Conservation (phyloP, 2,113 vertebrate genomes). For the Xenopus laevis region DNA sequence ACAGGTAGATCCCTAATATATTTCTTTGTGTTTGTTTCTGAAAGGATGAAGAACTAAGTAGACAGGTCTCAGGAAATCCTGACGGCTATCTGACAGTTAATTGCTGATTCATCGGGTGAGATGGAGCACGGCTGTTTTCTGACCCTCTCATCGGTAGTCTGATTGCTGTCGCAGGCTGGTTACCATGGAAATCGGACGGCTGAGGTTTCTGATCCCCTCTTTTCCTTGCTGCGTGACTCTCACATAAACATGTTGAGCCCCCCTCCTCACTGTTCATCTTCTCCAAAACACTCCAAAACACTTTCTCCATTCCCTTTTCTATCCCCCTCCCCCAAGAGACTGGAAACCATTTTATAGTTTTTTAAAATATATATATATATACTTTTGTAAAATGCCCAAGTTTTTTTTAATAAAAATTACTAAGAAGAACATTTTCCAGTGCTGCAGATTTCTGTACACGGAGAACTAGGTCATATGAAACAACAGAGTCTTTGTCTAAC, state of each 20-base stretch:
- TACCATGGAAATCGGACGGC: slow-evolving; percentile 37
- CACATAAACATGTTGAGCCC: slow-evolving; percentile 11
- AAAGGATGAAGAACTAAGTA: slow-evolving; percentile 10
- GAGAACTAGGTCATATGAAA: slow-evolving; percentile 19
- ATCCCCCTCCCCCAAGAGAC: background rate
- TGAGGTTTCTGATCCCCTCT: slow-evolving; percentile 29
- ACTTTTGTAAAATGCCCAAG: slow-evolving; percentile 32
- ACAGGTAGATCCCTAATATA: background rate
- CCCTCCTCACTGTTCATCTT: background rate
- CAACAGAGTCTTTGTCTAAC: background rate
- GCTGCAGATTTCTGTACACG: slow-evolving; percentile 22
- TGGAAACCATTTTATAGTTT: slow-evolving; percentile 32
- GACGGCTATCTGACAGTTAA: slow-evolving; percentile 14
- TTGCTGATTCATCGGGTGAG: slow-evolving; percentile 29
- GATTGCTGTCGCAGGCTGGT: slow-evolving; percentile 32
- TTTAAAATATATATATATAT: slow-evolving; percentile 20
- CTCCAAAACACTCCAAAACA: background rate
- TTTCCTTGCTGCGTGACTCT: background rate
- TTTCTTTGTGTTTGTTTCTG: slow-evolving; percentile 29
- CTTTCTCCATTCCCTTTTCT: slow-evolving; percentile 15
- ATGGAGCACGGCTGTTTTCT: slow-evolving; percentile 9
- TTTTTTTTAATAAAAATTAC: slow-evolving; percentile 24
- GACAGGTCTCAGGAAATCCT: slow-evolving; percentile 12
- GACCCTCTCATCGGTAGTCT: slow-evolving; percentile 31
- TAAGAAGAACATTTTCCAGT: background rate